Conservation (phyloP, 2,888 invertebrate species). For the Acanthococcus lagerstroemiae region DNA sequence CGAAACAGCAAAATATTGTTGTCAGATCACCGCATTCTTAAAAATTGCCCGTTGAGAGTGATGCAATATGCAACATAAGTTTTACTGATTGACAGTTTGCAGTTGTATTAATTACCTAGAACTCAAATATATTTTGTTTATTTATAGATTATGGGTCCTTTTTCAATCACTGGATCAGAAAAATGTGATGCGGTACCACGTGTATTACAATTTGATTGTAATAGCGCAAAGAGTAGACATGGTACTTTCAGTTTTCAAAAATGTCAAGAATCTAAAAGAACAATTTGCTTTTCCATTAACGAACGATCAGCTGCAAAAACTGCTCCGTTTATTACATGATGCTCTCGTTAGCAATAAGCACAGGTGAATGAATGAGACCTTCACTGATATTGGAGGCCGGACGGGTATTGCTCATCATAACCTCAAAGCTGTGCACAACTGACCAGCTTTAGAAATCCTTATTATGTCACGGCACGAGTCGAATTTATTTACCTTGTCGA, state of each 20-base stretch:
- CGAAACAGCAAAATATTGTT: too few relatives aligned
- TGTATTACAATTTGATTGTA: constrained; percentile 83
- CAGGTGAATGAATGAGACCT: too few relatives aligned
- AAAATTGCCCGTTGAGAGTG: too few relatives aligned
- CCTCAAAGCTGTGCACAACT: too few relatives aligned
- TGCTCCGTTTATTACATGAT: constrained; percentile 79
- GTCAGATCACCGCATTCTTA: too few relatives aligned
- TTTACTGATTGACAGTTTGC: too few relatives aligned
- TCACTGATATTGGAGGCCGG: too few relatives aligned
- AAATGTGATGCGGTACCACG: constrained; percentile 78
- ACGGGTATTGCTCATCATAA: too few relatives aligned
- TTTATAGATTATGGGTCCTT: constrained; percentile 69
- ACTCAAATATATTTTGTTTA: not conserved
- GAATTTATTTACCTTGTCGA: too few relatives aligned
- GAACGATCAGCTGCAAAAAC: constrained; percentile 81
- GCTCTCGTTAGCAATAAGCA: constrained; percentile 77
- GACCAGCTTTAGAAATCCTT: too few relatives aligned
- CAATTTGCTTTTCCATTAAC: constrained; percentile 74
- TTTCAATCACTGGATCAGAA: constrained; percentile 82
- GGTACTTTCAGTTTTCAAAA: constrained; percentile 71
- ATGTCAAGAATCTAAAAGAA: constrained; percentile 70
- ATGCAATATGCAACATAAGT: too few relatives aligned
- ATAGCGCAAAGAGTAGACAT: constrained; percentile 80
- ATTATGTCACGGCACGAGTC: too few relatives aligned
- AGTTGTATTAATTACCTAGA: not conserved